phyloP scores from a whole-genome alignment of 1,140 invertebrate genomes.

The Heliconius congener region DNA sequence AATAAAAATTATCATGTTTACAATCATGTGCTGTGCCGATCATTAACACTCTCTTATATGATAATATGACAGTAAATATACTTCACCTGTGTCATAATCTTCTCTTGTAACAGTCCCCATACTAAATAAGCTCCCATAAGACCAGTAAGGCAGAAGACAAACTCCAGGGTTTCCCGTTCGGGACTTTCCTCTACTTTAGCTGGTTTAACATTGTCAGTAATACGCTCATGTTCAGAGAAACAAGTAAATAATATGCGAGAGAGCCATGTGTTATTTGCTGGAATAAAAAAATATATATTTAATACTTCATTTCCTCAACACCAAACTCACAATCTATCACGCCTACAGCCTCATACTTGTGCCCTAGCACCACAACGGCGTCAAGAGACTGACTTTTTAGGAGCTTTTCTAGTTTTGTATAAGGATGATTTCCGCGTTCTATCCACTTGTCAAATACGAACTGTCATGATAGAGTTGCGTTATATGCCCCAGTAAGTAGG shows the following conservation, averaged over 20 bases:
- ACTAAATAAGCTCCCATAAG: constrained; percentile 95
- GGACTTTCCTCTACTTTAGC: constrained; percentile 45
- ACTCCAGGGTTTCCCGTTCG: constrained; percentile 50
- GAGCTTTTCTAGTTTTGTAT: too few relatives aligned
- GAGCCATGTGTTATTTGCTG: constrained; percentile 48
- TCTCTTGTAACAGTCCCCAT: constrained; percentile 97
- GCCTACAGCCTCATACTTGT: too few relatives aligned
- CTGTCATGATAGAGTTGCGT: too few relatives aligned
- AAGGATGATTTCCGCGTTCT: too few relatives aligned
- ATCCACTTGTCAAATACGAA: too few relatives aligned
- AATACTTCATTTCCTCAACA: background rate
- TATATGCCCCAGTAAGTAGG: too few relatives aligned
- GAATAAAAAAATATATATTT: background rate
- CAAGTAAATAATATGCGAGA: constrained; percentile 54
- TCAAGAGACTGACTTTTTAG: too few relatives aligned
- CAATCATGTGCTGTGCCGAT: too few relatives aligned
- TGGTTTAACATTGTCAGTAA: constrained; percentile 54
- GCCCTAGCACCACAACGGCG: too few relatives aligned
- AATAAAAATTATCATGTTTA: background rate
- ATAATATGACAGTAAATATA: background rate
- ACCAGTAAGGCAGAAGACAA: constrained; percentile 90
- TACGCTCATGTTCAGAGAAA: constrained; percentile 62
- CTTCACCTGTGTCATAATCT: constrained; percentile 91
- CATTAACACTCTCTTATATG: too few relatives aligned
- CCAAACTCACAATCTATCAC: too few relatives aligned